These are phyloP conservation scores for Nebria brevicollis DNA, from an alignment of 2,888 invertebrate species.

Conservation along the genomic window DNA sequence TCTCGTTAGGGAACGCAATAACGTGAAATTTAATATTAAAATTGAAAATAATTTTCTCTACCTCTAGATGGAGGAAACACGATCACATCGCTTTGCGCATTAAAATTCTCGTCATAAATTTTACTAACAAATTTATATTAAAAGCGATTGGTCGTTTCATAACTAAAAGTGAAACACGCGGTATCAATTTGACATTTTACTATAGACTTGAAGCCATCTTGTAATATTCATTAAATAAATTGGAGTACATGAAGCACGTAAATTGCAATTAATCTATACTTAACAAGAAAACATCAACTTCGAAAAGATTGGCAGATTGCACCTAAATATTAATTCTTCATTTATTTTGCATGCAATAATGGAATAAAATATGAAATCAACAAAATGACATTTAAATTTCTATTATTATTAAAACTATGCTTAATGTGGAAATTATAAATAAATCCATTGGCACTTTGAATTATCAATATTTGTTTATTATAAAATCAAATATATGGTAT, in stretches of 20 bases:
- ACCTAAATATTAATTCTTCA: no score
- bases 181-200: background rate
- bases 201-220: background rate
- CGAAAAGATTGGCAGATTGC: background rate
- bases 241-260: slow-evolving; percentile 12
- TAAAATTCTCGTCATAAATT: slow-evolving; percentile 5
- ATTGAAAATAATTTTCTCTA: background rate
- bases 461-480: no score
- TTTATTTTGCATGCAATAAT: no score
- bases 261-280: slow-evolving; percentile 18
- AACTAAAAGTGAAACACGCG: background rate
- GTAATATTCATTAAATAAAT: slow-evolving; percentile 27
- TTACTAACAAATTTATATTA: slow-evolving; percentile 14
- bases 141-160: background rate
- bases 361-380: no score
- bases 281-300: background rate
- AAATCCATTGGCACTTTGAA: no score
- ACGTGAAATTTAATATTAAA: background rate
- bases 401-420: no score
- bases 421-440: no score
- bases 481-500: no score
- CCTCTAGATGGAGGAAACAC: background rate
- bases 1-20: background rate
- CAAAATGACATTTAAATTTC: no score
- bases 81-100: slow-evolving; percentile 5